A percentile compares a stretch with the other conserved stretches of the same genome.
Evolutionary conservation across 1,140 invertebrate species (phyloP).

Genomic region (Drosophila tsacasi): DNA sequence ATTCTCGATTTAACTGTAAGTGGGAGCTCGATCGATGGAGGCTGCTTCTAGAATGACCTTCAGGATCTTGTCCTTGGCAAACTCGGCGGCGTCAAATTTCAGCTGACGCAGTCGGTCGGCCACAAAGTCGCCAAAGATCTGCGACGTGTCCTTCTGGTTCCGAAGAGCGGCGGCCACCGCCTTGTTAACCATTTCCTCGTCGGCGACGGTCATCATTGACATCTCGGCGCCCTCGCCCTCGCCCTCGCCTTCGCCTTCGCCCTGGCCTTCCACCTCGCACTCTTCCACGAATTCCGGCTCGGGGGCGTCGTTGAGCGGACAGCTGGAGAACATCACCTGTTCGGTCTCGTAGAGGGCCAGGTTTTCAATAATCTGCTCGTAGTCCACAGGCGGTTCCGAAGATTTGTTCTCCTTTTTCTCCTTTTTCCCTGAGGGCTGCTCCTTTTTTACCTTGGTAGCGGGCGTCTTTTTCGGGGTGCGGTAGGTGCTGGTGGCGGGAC

Average conservation of each 20-base stretch:
- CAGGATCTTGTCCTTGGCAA: constrained; percentile 71
- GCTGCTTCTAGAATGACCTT: constrained; percentile 59
- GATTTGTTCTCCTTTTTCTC: constrained; percentile 7
- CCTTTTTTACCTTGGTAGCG: constrained; percentile 4
- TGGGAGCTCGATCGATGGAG: constrained; percentile 45
- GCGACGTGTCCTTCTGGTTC: constrained; percentile 52
- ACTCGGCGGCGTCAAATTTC: constrained; percentile 49
- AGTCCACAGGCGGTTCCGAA: constrained; percentile 37
- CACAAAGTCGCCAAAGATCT: constrained; percentile 73
- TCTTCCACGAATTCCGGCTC: constrained; percentile 24
- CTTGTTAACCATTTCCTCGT: constrained; percentile 68
- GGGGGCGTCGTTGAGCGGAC: constrained; percentile 17
- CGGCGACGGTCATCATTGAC: constrained; percentile 17
- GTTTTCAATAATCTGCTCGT: constrained; percentile 68
- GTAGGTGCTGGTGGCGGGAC: neutral
- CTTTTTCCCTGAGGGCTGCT: constrained; percentile 1
- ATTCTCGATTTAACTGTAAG: constrained; percentile 33
- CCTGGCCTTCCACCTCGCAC: neutral
- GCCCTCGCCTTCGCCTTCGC: neutral
- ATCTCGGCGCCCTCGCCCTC: neutral
- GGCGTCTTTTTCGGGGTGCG: neutral
- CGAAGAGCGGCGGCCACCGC: constrained; percentile 55
- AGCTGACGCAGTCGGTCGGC: constrained; percentile 63
- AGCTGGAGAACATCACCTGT: constrained; percentile 58
- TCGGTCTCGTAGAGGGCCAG: constrained; percentile 64